These are phyloP conservation scores for Petrocephalus schoutedeni DNA, from an alignment of 2,797 vertebrate species.

Conservation along the genomic window DNA sequence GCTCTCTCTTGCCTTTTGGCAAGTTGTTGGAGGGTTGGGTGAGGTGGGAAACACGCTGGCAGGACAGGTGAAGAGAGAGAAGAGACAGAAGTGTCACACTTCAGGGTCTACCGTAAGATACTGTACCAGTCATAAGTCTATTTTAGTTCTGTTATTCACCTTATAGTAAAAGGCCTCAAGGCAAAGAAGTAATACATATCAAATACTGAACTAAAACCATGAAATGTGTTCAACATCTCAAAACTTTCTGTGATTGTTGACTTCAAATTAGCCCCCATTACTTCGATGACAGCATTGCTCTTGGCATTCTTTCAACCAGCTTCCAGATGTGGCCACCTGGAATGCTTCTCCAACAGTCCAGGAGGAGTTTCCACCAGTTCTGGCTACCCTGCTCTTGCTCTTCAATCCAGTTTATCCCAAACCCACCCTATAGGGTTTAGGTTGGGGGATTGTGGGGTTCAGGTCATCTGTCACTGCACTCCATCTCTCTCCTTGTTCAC, in stretches of 20 bases:
- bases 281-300: no score
- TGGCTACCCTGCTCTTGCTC: background rate
- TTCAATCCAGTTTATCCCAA: background rate
- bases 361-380: background rate
- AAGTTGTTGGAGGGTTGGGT: slow-evolving; percentile 59
- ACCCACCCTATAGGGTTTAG: background rate
- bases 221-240: background rate
- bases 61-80: background rate
- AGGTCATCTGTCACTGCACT: background rate
- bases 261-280: no score
- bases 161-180: background rate
- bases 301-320: no score
- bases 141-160: background rate
- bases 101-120: background rate
- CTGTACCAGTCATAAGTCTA: background rate
- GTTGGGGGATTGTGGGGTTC: background rate
- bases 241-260: background rate
- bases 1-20: slow-evolving; percentile 57
- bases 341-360: background rate
- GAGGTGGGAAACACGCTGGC: slow-evolving; percentile 52
- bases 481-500: background rate
- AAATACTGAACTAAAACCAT: background rate
- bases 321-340: background rate
- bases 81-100: background rate
- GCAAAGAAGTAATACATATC: background rate